A percentile compares a stretch with the other conserved stretches of the same genome.
Conservation (phyloP, 37 sponge, comb jelly and placozoan species). For the Ianthella basta region DNA sequence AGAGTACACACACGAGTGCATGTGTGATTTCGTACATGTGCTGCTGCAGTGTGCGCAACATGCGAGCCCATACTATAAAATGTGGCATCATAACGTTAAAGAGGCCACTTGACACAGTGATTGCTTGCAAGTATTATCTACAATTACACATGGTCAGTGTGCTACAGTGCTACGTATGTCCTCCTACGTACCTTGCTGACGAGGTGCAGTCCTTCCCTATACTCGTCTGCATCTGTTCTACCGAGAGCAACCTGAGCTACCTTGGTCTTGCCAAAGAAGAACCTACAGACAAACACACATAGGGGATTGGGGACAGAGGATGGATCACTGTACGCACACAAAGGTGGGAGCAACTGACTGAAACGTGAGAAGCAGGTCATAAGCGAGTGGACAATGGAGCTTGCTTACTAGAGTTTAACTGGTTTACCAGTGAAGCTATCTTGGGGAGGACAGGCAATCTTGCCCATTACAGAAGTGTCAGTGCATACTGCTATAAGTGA, state of each 20-base stretch:
- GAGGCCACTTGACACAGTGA: too few relatives aligned
- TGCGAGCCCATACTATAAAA: too few relatives aligned
- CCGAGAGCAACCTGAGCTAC: slow-evolving; percentile 94
- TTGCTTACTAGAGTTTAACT: too few relatives aligned
- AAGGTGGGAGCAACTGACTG: background rate
- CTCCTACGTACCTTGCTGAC: slow-evolving; percentile 56
- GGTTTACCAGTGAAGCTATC: too few relatives aligned
- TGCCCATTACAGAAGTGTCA: too few relatives aligned
- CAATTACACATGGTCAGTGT: slow-evolving; percentile 12
- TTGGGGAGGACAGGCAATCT: too few relatives aligned
- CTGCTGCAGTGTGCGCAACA: background rate
- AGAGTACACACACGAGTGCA: background rate
- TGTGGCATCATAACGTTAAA: too few relatives aligned
- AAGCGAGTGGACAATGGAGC: background rate
- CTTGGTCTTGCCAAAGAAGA: slow-evolving; percentile 94
- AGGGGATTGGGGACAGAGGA: background rate
- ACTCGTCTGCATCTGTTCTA: slow-evolving; percentile 76
- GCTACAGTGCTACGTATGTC: background rate
- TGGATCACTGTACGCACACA: background rate
- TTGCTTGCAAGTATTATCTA: too few relatives aligned
- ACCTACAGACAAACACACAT: slow-evolving; percentile 41
- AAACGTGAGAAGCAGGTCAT: background rate
- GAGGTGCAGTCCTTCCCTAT: slow-evolving; percentile 79
- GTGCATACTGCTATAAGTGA: too few relatives aligned
- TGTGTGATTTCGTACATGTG: background rate